Percentiles rank a stretch among this genome's conserved stretches.
These are phyloP conservation scores for Pteria penguin DNA, from an alignment of 2,888 invertebrate genomes.

Conservation along the genomic window DNA sequence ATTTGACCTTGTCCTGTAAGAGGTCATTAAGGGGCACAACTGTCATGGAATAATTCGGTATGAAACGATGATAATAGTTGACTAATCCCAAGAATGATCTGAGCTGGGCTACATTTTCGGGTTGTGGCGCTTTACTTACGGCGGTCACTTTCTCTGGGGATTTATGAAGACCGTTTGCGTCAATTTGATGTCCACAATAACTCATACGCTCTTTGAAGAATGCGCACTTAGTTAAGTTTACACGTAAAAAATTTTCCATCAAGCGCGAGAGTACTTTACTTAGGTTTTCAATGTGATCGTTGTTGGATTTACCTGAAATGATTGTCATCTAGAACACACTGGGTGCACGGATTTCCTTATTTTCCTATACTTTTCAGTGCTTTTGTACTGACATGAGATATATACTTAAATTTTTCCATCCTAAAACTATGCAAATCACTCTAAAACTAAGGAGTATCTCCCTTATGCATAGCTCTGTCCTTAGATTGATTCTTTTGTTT, in stretches of 20 bases:
- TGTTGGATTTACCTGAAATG: conserved; percentile 19
- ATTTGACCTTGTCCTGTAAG: conserved; percentile 48
- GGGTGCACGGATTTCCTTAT: conserved; percentile 16
- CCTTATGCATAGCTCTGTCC: no score
- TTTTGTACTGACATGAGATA: no score
- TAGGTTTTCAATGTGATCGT: conserved; percentile 14
- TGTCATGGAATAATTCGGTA: no score
- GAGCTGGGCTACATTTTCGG: conserved; percentile 61
- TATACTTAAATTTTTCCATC: no score
- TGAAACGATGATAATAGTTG: conserved; percentile 66
- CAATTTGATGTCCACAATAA: conserved; percentile 48
- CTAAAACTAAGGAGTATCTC: no score
- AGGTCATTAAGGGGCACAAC: no score
- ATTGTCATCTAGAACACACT: conserved; percentile 29
- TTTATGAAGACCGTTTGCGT: conserved; percentile 32
- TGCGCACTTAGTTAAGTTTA: conserved; percentile 17
- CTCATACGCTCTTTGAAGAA: conserved; percentile 27
- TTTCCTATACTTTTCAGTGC: no score
- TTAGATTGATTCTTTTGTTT: conserved; percentile 57
- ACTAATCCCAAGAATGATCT: conserved; percentile 68
- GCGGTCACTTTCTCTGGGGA: conserved; percentile 55
- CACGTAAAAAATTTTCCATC: conserved; percentile 10
- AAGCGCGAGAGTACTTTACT: conserved; percentile 11
- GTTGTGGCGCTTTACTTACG: conserved; percentile 59
- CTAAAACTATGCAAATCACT: no score